These are phyloP conservation scores for Peromyscus nudipes DNA, from an alignment of 2,797 vertebrate genomes.

Conservation along the genomic window DNA sequence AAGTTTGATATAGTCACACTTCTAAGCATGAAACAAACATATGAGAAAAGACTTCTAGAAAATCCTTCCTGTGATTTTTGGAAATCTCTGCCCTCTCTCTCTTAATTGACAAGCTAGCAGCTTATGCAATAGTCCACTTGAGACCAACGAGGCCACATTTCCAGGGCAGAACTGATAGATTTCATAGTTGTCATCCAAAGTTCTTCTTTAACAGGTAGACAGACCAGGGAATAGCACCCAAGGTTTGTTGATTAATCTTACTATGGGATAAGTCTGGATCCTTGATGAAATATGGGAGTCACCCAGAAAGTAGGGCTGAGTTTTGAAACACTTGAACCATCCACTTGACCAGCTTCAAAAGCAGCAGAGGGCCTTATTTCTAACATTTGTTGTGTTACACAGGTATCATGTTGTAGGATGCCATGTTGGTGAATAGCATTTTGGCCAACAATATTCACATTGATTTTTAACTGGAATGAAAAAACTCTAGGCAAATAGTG, in stretches of 20 bases:
- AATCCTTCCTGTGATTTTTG: neutral
- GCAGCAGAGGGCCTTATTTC: neutral
- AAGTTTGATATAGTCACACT: neutral
- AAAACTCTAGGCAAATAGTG: neutral
- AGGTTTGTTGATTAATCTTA: too few species aligned
- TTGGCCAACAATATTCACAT: neutral
- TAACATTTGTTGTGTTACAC: accelerated
- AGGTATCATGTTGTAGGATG: accelerated
- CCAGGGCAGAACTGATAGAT: neutral
- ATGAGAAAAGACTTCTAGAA: neutral
- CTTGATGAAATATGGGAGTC: neutral
- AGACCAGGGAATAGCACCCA: too few species aligned
- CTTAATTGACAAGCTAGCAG: neutral
- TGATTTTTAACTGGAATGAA: neutral
- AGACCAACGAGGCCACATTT: neutral
- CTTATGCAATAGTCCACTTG: accelerated
- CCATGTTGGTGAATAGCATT: neutral
- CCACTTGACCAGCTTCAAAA: accelerated
- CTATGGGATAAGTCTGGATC: accelerated
- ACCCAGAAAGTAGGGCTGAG: accelerated
- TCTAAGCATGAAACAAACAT: neutral
- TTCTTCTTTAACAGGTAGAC: neutral
- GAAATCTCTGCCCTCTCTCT: neutral
- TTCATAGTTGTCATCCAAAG: neutral
- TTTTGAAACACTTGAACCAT: neutral